These are phyloP conservation scores for Triops cancriformis DNA, from an alignment of 1,140 invertebrate species.

Conservation along the genomic window DNA sequence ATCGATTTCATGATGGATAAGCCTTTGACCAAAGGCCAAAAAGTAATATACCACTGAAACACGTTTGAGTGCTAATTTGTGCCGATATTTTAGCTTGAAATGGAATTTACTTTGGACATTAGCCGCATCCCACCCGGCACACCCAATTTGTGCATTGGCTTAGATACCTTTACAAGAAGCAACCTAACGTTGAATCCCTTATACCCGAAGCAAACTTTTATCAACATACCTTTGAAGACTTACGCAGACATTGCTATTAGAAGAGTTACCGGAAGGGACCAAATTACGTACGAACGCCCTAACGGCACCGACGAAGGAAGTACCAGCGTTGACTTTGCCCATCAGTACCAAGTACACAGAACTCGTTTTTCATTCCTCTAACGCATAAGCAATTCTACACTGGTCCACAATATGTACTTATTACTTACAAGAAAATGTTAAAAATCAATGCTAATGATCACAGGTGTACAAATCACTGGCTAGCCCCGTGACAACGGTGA, in stretches of 20 bases:
- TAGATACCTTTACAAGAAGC: not conserved
- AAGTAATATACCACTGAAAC: not conserved
- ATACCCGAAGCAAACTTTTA: not conserved
- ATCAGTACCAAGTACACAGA: conserved; percentile 3
- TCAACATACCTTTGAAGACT: not conserved
- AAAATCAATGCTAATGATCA: too few species aligned
- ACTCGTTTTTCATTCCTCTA: too few species aligned
- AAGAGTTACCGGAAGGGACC: not conserved
- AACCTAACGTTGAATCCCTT: not conserved
- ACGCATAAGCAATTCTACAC: too few species aligned
- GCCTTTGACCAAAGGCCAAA: not conserved
- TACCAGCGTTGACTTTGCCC: not conserved
- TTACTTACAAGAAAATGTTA: too few species aligned
- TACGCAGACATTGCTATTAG: conserved; percentile 16
- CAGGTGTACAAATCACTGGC: not conserved
- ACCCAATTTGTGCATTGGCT: not conserved
- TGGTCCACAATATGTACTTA: too few species aligned
- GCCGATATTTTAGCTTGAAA: not conserved
- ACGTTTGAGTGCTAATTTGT: not conserved
- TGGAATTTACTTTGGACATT: conserved; percentile 18
- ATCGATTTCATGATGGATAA: not conserved
- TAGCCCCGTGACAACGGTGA: not conserved
- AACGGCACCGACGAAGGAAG: conserved; percentile 8
- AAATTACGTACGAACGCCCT: not conserved
- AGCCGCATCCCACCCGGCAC: not conserved